Evolutionary conservation across 1,140 invertebrate genomes (phyloP).

Genomic region (Halyomorpha halys): DNA sequence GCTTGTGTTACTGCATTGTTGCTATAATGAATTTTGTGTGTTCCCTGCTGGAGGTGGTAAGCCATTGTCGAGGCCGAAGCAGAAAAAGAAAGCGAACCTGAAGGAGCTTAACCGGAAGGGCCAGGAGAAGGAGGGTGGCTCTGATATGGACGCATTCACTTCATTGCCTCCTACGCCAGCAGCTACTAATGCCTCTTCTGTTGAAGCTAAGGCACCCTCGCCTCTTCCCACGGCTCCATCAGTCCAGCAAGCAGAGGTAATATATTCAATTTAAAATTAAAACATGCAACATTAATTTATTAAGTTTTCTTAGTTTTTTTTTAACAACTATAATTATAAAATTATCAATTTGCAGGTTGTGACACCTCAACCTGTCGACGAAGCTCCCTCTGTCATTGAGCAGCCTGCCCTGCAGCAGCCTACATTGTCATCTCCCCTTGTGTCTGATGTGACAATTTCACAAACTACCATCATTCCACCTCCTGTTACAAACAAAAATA

Average conservation of each 20-base stretch:
- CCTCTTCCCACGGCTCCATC: neutral
- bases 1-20: too few species aligned
- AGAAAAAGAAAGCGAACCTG: conserved; percentile 35
- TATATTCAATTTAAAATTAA: too few species aligned
- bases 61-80: conserved; percentile 32
- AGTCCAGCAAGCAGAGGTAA: neutral
- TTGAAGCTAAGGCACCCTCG: neutral
- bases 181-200: conserved; percentile 18
- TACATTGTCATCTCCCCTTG: neutral
- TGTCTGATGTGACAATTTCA: neutral
- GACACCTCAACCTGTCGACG: neutral
- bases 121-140: conserved; percentile 42
- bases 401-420: neutral
- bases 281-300: too few species aligned
- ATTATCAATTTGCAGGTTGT: neutral
- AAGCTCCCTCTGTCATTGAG: neutral
- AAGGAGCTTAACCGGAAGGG: conserved; percentile 41
- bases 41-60: conserved; percentile 24
- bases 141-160: conserved; percentile 43
- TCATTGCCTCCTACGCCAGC: conserved; percentile 32
- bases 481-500: neutral
- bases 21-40: conserved; percentile 16
- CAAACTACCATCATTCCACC: neutral
- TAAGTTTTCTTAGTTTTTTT: too few species aligned
- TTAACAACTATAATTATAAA: too few species aligned